phyloP scores from a whole-genome alignment of 2,888 invertebrate species.

The Ephialtes manifestator region DNA sequence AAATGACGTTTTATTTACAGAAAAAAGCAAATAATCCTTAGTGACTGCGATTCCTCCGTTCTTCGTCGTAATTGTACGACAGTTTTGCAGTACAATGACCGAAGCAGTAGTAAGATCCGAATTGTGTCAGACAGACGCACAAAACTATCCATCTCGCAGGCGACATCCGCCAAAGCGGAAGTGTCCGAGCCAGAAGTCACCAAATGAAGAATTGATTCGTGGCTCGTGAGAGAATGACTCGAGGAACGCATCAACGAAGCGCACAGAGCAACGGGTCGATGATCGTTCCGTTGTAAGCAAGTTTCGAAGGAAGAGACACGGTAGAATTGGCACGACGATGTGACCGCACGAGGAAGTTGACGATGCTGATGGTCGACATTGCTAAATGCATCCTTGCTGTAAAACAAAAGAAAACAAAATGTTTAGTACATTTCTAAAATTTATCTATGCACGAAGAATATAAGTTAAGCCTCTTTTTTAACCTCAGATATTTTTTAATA shows the following conservation, averaged over 20 bases:
- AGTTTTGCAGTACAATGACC: conserved; percentile 22
- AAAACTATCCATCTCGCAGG: conserved; percentile 13
- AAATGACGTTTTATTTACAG: too few species aligned
- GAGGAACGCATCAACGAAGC: conserved; percentile 30
- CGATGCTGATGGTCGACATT: conserved; percentile 41
- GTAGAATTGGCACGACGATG: conserved; percentile 58
- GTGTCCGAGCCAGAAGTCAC: conserved; percentile 10
- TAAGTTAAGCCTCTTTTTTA: too few species aligned
- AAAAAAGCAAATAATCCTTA: too few species aligned
- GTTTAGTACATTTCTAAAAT: too few species aligned
- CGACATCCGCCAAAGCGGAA: conserved; percentile 41
- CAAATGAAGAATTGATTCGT: conserved; percentile 42
- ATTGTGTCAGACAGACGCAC: conserved; percentile 3
- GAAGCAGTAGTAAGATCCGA: conserved; percentile 14
- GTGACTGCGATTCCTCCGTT: too few species aligned
- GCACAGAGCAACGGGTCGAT: conserved; percentile 50
- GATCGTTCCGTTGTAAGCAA: conserved; percentile 59
- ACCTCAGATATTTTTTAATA: too few species aligned
- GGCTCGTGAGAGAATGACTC: not conserved
- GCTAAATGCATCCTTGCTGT: not conserved
- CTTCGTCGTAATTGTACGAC: not conserved
- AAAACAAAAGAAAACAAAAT: too few species aligned
- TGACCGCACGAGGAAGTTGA: conserved; percentile 35
- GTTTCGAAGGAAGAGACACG: conserved; percentile 53
- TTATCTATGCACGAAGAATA: too few species aligned